Evolutionary conservation across 2,888 invertebrate species (phyloP).

Genomic region (Drosophila fungiperda): DNA sequence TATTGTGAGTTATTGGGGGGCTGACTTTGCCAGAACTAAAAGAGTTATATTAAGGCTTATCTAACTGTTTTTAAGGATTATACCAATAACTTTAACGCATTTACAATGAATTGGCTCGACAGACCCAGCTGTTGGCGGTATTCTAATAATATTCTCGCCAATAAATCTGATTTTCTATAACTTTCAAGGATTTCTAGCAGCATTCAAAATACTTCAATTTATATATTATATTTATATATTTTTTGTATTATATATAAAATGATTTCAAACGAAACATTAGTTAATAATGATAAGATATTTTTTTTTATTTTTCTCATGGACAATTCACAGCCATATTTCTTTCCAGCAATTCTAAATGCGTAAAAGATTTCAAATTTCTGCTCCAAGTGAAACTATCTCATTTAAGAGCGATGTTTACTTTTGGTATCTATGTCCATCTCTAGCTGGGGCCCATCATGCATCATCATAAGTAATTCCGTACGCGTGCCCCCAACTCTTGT

Average conservation of each 20-base stretch:
- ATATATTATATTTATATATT: no score
- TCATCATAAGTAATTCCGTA: constrained; percentile 66
- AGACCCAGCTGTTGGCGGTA: not conserved
- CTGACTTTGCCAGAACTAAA: not conserved
- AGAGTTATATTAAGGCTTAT: not conserved
- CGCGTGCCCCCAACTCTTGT: constrained; percentile 43
- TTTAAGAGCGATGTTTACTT: constrained; percentile 4
- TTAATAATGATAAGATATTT: not conserved
- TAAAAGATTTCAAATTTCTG: not conserved
- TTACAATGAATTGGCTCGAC: not conserved
- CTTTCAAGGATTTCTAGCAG: not conserved
- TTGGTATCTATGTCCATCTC: constrained; percentile 44
- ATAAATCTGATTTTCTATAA: accelerated
- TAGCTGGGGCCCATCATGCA: constrained; percentile 45
- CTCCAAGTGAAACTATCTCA: not conserved
- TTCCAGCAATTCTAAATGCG: not conserved
- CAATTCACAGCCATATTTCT: not conserved
- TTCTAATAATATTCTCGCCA: not conserved
- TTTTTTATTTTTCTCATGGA: not conserved
- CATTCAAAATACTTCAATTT: accelerated
- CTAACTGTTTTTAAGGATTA: not conserved
- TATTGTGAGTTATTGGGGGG: not conserved
- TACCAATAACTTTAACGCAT: not conserved
- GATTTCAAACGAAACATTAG: not conserved
- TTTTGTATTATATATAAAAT: no score